Evolutionary conservation across 2,888 invertebrate species (phyloP), one percentile per base, ranked within the genome.

Genomic region (Agapetus fuscipes): DNA sequence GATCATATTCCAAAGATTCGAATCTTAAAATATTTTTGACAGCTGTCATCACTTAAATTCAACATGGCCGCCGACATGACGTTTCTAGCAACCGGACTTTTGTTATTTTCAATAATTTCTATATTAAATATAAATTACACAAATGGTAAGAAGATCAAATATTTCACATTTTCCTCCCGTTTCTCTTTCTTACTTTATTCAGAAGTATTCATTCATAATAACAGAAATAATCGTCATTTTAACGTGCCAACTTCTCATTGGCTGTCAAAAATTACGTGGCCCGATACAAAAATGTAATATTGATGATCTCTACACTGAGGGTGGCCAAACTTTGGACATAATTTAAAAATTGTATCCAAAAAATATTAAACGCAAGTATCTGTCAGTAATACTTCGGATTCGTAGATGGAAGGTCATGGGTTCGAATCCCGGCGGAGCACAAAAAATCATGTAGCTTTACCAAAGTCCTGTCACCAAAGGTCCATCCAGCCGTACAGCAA

Each of bases 211-310:
- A 34, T 34, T 34, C 15, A 34, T 4, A 14, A 34, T 11, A 9
- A 10, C 3, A 3, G 14, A 5, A 15, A 12, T 17, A 7, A 7
- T 32, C 17, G n/a, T 29, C 6, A 17, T 14, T 20, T 17, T 42
- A 25, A 45, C 45, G 45, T 45, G 45, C 20, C 16, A 17, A 17
- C 13, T 29, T 41, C 38, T 38, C 32, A 45, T 42, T 45, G 45
- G 39, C 39, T 45, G 41, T 45, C 39, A 45, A 30, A 35, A 43
- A 39, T 42, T 41, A 45, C 45, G 45, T 45, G 45, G 41, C 45
- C 41, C 24, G 9, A 17, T 13, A 3, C 9, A 20, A 20, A 20
- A 20, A 20, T 20, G 9, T 20, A 20, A 20, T 6, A 20, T n/a
- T 20, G 9, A 20, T 20, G 4, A 20, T 20, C 20, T 6, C 9